Conservation (phyloP, 30 jellyfish, hydroid and myxozoan genomes). For the Morbakka virulenta region DNA sequence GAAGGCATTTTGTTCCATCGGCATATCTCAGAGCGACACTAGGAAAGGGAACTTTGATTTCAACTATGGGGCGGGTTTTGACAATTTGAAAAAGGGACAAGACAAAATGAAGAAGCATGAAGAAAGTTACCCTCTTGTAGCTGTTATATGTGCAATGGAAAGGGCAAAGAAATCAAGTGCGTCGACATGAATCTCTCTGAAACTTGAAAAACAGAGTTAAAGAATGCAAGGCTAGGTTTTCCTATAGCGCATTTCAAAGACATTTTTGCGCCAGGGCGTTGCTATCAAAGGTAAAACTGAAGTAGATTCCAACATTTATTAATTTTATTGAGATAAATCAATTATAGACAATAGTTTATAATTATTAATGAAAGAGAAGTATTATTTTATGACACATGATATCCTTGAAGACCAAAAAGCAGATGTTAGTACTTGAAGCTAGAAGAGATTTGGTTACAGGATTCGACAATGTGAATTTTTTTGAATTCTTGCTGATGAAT, state of each 20-base stretch:
- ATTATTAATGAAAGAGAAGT: slow-evolving; percentile 29
- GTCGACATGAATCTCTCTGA: slow-evolving; percentile 24
- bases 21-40: slow-evolving; percentile 47
- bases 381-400: slow-evolving; percentile 37
- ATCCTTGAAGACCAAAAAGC: slow-evolving; percentile 30
- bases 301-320: slow-evolving; percentile 17
- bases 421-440: slow-evolving; percentile 36
- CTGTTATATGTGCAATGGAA: slow-evolving; percentile 41
- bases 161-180: slow-evolving; percentile 11
- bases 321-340: slow-evolving; percentile 36
- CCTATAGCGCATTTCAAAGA: slow-evolving; percentile 23
- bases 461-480: slow-evolving; percentile 3
- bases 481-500: too few relatives aligned
- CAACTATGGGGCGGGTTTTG: slow-evolving; percentile 38
- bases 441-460: not conserved
- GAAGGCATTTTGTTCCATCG: slow-evolving; percentile 1
- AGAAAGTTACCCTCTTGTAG: slow-evolving; percentile 11
- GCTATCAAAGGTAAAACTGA: slow-evolving; percentile 36
- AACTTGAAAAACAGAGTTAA: slow-evolving; percentile 23
- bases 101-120: slow-evolving; percentile 29
- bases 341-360: slow-evolving; percentile 21
- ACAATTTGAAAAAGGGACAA: slow-evolving; percentile 9
- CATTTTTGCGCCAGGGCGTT: slow-evolving; percentile 38
- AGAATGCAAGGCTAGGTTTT: slow-evolving; percentile 32
- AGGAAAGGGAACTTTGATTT: slow-evolving; percentile 27